Evolutionary conservation across 64 coral and sea anemone genomes (phyloP), one percentile per base, ranked within the genome.

Genomic region (Montipora cactus): DNA sequence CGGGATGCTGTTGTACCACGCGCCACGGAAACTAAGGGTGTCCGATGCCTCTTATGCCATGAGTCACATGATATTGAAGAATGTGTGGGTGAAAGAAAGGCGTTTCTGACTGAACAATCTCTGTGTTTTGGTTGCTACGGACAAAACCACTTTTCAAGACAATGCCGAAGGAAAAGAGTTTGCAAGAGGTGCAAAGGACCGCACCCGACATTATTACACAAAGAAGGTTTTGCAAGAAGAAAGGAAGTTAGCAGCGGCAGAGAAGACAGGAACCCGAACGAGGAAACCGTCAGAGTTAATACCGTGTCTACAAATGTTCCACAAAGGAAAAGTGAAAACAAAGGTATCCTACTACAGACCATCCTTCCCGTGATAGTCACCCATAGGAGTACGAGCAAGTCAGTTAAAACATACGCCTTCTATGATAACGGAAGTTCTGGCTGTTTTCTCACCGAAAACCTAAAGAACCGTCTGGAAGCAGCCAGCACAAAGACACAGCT

Each of bases 131-230:
- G 21, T 0, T 93, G 95, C 52, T 93, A 87, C 21, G 91, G 81
- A 2, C 49, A 62, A 14, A 91, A 95, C 11, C 94, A 95, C 49
- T 13, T 74, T 4, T 87, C 87, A 3, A 93, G 45, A 12, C 23
- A 47, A 5, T 96, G 91, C 76, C 13, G 3, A 16, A 77, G 25
- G 14, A 94, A 94, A 74, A 78, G 74, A 75, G 70, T 49, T 19
- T 94, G 92, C 66, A 91, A 52, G 21, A 97, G 88, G 52, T 93
- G 95, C 47, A 50, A 89, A 6, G 86, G 75, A 48, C 80, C 81
- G 14, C 91, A 96, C 20, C 95, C 95, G 37, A 93, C 88, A 9
- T 47, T 91, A 6, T 84, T 96, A 13, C 91, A 96, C 62, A 16
- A 90, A 2, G 95, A 93, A 4, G 72, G 74, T 49, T 96, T 96